Conservation (phyloP, 2,888 invertebrate genomes). For the Drosophila seclusa region DNA sequence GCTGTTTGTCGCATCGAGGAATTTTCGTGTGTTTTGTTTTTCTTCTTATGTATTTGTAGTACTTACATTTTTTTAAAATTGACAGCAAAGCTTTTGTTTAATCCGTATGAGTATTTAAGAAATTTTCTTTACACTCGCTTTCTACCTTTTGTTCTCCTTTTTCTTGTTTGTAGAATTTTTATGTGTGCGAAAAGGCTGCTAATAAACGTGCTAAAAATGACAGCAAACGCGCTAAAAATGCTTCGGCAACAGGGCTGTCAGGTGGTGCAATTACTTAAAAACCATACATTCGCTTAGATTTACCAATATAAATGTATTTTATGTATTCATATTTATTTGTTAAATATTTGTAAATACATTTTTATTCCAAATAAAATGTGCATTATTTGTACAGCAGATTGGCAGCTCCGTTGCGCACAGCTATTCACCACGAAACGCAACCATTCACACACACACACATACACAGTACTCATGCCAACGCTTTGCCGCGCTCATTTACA, state of each 20-base stretch:
- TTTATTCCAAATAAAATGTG: neutral
- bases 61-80: constrained; percentile 65
- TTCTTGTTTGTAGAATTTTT: constrained; percentile 48
- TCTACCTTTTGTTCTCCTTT: constrained; percentile 62
- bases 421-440: constrained; percentile 27
- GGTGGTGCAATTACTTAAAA: neutral
- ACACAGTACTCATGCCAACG: constrained; percentile 8
- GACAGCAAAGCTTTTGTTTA: constrained; percentile 62
- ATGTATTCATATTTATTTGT: neutral
- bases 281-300: neutral
- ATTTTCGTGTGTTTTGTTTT: constrained; percentile 13
- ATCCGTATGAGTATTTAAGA: constrained; percentile 42
- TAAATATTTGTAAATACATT: neutral
- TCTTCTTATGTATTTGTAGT: constrained; percentile 37
- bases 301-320: neutral
- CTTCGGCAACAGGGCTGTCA: constrained; percentile 8
- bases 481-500: constrained; percentile 59
- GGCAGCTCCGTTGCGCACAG: constrained; percentile 19
- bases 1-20: constrained; percentile 24
- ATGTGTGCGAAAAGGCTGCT: constrained; percentile 43
- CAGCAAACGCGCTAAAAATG: constrained; percentile 21
- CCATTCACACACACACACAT: constrained; percentile 6
- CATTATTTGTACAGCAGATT: neutral
- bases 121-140: constrained; percentile 37
- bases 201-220: constrained; percentile 38